Evolutionary conservation across 1,140 invertebrate genomes (phyloP).

Genomic region (Drosophila pandora): DNA sequence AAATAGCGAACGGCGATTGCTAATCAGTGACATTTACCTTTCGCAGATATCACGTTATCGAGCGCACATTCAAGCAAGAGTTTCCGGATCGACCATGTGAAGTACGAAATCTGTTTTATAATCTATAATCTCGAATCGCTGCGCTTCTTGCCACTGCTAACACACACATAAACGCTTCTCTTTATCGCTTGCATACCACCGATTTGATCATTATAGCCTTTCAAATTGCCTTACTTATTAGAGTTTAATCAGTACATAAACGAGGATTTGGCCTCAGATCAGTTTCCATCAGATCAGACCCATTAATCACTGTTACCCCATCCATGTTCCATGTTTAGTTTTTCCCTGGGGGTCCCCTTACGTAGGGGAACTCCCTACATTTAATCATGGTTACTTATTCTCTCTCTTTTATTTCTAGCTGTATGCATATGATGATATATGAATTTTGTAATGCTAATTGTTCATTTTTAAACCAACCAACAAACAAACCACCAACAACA

Average conservation of each 20-base stretch:
- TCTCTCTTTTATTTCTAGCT: slow-evolving; percentile 79
- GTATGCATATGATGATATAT: slow-evolving; percentile 76
- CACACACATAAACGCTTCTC: slow-evolving; percentile 22
- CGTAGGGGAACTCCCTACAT: slow-evolving; percentile 4
- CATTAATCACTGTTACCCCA: slow-evolving; percentile 20
- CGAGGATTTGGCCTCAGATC: slow-evolving; percentile 13
- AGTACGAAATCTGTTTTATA: slow-evolving; percentile 81
- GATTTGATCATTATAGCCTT: slow-evolving; percentile 29
- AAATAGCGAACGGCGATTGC: neutral
- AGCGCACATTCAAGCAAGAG: slow-evolving; percentile 78
- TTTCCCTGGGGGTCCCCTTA: neutral
- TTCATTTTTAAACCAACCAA: slow-evolving; percentile 70
- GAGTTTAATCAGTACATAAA: slow-evolving; percentile 19
- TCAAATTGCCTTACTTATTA: slow-evolving; percentile 26
- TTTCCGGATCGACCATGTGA: slow-evolving; percentile 80
- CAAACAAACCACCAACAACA: slow-evolving; percentile 33
- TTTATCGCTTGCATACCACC: slow-evolving; percentile 43
- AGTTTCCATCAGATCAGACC: slow-evolving; percentile 1
- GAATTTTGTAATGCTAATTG: slow-evolving; percentile 74
- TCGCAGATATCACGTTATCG: slow-evolving; percentile 79
- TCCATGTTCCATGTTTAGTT: slow-evolving; percentile 7
- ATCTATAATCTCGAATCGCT: slow-evolving; percentile 54
- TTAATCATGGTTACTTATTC: slow-evolving; percentile 65
- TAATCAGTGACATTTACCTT: slow-evolving; percentile 22
- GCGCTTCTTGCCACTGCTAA: slow-evolving; percentile 38